These are phyloP conservation scores for Lithobates sylvaticus DNA, from an alignment of 2,797 vertebrate species.

Conservation along the genomic window DNA sequence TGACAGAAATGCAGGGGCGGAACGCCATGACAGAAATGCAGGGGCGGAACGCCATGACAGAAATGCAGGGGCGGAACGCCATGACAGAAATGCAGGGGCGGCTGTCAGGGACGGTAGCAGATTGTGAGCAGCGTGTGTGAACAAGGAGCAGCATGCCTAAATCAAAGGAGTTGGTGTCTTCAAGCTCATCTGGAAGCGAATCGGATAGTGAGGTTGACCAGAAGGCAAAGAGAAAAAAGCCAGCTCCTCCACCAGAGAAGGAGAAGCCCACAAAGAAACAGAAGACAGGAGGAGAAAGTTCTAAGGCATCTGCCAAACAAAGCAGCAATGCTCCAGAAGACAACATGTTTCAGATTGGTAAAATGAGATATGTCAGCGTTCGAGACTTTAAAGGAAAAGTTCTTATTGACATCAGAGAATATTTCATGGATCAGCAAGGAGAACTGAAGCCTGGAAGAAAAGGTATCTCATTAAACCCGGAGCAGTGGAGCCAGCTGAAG, in stretches of 20 bases:
- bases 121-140: too few species aligned
- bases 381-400: slow-evolving; percentile 96
- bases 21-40: too few species aligned
- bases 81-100: too few species aligned
- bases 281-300: slow-evolving; percentile 93
- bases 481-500: slow-evolving; percentile 96
- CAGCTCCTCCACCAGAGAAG: slow-evolving; percentile 83
- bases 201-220: slow-evolving; percentile 95
- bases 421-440: slow-evolving; percentile 94
- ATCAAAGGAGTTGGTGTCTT: slow-evolving; percentile 95
- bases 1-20: too few species aligned
- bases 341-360: slow-evolving; percentile 98
- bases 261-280: slow-evolving; percentile 92
- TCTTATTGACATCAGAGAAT: slow-evolving; percentile 95
- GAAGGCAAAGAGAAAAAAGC: slow-evolving; percentile 95
- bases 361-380: slow-evolving; percentile 96
- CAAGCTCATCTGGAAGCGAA: slow-evolving; percentile 91
- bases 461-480: slow-evolving; percentile 95
- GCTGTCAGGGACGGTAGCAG: too few species aligned
- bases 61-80: too few species aligned
- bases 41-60: too few species aligned
- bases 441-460: slow-evolving; percentile 98
- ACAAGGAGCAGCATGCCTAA: slow-evolving; percentile 97
- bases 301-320: slow-evolving; percentile 85
- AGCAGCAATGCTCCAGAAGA: slow-evolving; percentile 80